Conservation (phyloP, 92 coral and sea anemone species). For the Nematostella vectensis region DNA sequence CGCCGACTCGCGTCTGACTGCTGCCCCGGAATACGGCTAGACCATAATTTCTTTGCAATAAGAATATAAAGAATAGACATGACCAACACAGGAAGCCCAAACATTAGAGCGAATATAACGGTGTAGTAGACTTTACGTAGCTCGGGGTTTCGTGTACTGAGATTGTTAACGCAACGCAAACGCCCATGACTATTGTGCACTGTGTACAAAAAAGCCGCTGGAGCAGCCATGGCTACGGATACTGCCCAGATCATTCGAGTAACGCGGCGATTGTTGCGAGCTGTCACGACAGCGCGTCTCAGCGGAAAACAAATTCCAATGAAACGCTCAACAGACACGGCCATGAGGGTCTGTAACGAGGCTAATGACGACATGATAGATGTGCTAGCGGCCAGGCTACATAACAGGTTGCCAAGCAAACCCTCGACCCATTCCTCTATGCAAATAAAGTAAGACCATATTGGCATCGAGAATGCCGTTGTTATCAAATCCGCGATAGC, state of each 20-base stretch:
- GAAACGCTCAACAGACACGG: slow-evolving; percentile 17
- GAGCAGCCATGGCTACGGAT: slow-evolving; percentile 12
- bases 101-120: slow-evolving; percentile 10
- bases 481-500: slow-evolving; percentile 21
- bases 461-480: slow-evolving; percentile 26
- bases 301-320: slow-evolving; percentile 21
- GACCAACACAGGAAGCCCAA: slow-evolving; percentile 12
- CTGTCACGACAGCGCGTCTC: slow-evolving; percentile 9
- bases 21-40: slow-evolving; percentile 25
- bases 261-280: slow-evolving; percentile 9
- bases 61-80: slow-evolving; percentile 23
- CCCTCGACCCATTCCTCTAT: slow-evolving; percentile 12
- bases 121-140: slow-evolving; percentile 19
- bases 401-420: slow-evolving; percentile 6
- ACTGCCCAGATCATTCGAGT: slow-evolving; percentile 9
- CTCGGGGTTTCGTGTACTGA: slow-evolving; percentile 1
- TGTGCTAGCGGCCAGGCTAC: slow-evolving; percentile 19
- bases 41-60: slow-evolving; percentile 23
- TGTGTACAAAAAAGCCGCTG: slow-evolving; percentile 9
- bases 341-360: slow-evolving; percentile 17
- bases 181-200: slow-evolving; percentile 4
- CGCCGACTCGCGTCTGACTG: slow-evolving; percentile 26
- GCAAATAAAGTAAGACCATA: slow-evolving; percentile 34
- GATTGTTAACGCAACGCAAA: slow-evolving; percentile 13
- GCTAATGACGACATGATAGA: slow-evolving; percentile 15